Evolutionary conservation across 2,797 vertebrate species (phyloP), one percentile per base, ranked within the genome.

Genomic region (Sebastes diaconus): DNA sequence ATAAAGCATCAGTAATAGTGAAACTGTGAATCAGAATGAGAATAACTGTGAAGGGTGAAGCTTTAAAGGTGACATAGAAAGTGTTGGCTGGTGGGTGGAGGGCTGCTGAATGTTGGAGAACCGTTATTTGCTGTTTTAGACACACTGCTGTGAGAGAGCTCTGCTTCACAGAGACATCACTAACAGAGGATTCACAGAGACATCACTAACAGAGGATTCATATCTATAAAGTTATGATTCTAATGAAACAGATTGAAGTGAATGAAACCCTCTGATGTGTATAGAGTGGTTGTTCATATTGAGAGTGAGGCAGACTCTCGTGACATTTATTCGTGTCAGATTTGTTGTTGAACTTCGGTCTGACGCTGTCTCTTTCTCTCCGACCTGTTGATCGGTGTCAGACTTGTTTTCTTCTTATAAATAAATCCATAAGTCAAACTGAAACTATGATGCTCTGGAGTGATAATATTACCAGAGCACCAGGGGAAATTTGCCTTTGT

Each of bases 371-470:
- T 32, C 32, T 32, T 32, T 32, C 32, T 32, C 32, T 32, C 32
- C 50, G 27, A 73, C 29, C 5, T 58, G 77, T 86, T 82, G 79
- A 96, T 96, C 95, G 95, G 96, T 97, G 95, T 96, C 95, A 97
- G 96, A 95, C 96, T 97, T 98, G 97, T 97, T 97, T 93, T 93
- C 89, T 95, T 95, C 92, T 90, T 97, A 98, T 97, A 98, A 99
- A 99, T 99, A 99, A 97, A 99, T 98, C 95, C 95, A 97, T 94
- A 97, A 97, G 95, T 99, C 97, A 99, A 97, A 98, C 91, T 97
- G 98, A 99, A 99, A 99, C 97, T 94, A 39, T 94, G 97, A 98
- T 98, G 97, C 96, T 94, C 95, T 98, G 97, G 96, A 97, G 96
- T 96, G 98, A 99, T 98, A 97, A 97, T 98, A 97, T 96, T 97